These are phyloP conservation scores for Hassar affinis DNA, from an alignment of 2,113 vertebrate species.

Conservation along the genomic window DNA sequence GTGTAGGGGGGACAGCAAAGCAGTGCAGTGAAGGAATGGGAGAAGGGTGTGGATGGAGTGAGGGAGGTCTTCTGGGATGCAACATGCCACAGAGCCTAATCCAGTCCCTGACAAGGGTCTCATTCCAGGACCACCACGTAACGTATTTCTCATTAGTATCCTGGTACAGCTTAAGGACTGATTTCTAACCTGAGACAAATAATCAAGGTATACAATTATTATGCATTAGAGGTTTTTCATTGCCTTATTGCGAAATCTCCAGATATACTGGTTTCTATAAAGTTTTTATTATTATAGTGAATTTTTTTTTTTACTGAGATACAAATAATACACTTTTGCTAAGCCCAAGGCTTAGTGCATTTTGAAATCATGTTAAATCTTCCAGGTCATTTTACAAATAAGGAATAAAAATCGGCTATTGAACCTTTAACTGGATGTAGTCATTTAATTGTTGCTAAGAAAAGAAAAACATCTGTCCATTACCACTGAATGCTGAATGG, in stretches of 20 bases:
- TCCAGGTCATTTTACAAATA: neutral
- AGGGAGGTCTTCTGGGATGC: constrained; percentile 16
- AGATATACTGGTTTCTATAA: neutral
- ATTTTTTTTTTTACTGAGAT: no score
- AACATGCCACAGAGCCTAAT: constrained; percentile 49
- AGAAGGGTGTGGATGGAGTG: neutral
- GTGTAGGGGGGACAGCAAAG: neutral
- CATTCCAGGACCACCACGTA: constrained; percentile 47
- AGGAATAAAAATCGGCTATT: neutral
- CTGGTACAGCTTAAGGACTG: neutral
- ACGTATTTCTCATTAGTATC: neutral
- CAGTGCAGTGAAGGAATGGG: neutral
- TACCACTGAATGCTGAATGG: neutral
- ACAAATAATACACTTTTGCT: neutral
- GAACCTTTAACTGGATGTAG: neutral
- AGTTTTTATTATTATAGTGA: no score
- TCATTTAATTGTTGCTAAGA: neutral
- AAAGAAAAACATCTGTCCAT: neutral
- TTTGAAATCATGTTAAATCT: no score
- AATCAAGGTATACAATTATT: neutral
- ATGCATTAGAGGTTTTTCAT: constrained; percentile 2
- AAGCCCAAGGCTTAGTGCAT: neutral
- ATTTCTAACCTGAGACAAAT: constrained; percentile 10
- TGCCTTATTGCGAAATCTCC: neutral
- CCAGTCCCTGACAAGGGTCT: constrained; percentile 52